These are phyloP conservation scores for Pseudochaenichthys georgianus DNA, from an alignment of 2,797 vertebrate species.

Conservation along the genomic window DNA sequence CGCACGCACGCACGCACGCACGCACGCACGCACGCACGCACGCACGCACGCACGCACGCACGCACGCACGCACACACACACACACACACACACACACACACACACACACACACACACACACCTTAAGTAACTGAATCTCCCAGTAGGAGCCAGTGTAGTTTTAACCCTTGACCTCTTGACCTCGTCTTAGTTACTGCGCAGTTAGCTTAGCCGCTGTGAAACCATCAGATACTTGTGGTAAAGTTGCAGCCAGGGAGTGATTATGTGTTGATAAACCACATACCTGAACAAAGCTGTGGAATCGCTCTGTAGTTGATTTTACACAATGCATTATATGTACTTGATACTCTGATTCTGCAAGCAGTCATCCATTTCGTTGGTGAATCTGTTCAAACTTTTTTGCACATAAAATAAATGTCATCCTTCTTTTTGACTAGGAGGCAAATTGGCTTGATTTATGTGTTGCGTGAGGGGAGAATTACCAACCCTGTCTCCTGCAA, in stretches of 20 bases:
- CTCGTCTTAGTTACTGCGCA: constrained; percentile 76
- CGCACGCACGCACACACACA: constrained; percentile 45
- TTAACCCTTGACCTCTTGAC: constrained; percentile 83
- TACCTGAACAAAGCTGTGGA: constrained; percentile 22
- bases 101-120: constrained; percentile 19
- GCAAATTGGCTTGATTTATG: background rate
- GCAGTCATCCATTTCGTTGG: background rate
- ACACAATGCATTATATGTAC: background rate
- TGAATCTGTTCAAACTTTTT: background rate
- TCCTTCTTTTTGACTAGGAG: background rate
- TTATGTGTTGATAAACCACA: constrained; percentile 37
- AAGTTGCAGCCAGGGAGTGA: constrained; percentile 59
- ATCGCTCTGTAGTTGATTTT: background rate
- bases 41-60: constrained; percentile 51
- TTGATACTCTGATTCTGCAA: background rate
- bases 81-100: constrained; percentile 11
- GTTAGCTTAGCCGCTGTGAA: constrained; percentile 69
- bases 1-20: constrained; percentile 10
- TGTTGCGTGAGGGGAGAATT: background rate
- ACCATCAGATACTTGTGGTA: constrained; percentile 75
- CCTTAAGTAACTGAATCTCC: constrained; percentile 81
- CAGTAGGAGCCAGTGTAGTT: constrained; percentile 83
- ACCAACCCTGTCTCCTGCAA: too few relatives aligned
- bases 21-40: constrained; percentile 13
- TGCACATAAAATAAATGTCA: background rate